A percentile compares a stretch with the other conserved stretches of the same genome.
Evolutionary conservation across 2,888 invertebrate species (phyloP).

Genomic region (Parthenolecanium corni): DNA sequence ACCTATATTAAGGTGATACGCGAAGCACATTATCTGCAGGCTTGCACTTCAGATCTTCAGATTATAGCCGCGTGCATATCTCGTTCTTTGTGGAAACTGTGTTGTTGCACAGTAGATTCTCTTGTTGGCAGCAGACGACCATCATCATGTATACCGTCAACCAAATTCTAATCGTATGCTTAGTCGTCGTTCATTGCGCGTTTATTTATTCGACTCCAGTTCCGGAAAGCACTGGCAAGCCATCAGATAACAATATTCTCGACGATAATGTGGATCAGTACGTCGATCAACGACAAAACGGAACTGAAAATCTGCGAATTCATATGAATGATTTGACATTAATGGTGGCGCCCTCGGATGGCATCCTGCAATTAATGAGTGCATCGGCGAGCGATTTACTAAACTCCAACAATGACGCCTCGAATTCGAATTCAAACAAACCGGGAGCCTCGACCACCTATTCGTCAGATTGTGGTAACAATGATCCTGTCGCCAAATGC

Average conservation of each 20-base stretch:
- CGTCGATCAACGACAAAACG: conserved; percentile 68
- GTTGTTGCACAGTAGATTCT: conserved; percentile 1
- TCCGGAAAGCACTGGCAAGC: conserved; percentile 3
- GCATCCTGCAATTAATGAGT: conserved; percentile 43
- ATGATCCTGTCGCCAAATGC: conserved; percentile 25
- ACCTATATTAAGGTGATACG: conserved; percentile 24
- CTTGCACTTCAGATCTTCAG: not conserved
- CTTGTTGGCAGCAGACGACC: not conserved
- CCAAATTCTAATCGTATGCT: conserved; percentile 15
- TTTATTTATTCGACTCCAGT: conserved; percentile 17
- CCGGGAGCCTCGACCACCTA: conserved; percentile 1
- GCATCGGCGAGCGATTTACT: conserved; percentile 38
- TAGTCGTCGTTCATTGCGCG: conserved; percentile 20
- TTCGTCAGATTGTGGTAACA: conserved; percentile 9
- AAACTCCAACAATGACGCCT: conserved; percentile 25
- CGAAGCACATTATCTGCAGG: conserved; percentile 17
- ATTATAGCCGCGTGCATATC: conserved; percentile 19
- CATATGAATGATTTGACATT: conserved; percentile 57
- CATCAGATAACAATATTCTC: not conserved
- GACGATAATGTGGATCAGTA: conserved; percentile 29
- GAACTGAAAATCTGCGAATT: conserved; percentile 59
- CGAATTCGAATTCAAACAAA: conserved; percentile 11
- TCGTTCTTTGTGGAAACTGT: conserved; percentile 10
- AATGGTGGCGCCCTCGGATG: conserved; percentile 52
- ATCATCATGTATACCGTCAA: conserved; percentile 18